phyloP scores from a whole-genome alignment of 2,797 vertebrate species.

The Danio aesculapii region DNA sequence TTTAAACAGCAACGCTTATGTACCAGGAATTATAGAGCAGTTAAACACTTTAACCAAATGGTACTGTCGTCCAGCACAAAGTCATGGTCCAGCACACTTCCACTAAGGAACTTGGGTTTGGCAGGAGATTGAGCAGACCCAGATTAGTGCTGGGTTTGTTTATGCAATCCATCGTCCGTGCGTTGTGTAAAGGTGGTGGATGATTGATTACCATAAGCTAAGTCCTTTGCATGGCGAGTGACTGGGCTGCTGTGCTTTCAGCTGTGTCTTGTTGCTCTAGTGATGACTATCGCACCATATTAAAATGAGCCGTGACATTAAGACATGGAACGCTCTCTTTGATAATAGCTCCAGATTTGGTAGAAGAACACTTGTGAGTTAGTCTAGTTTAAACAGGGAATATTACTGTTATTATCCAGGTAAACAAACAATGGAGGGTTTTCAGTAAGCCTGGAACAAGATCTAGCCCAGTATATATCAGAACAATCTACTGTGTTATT shows the following conservation, averaged over 20 bases:
- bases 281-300: constrained; percentile 77
- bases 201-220: constrained; percentile 62
- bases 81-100: constrained; percentile 40
- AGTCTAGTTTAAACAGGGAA: constrained; percentile 79
- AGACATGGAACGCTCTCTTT: constrained; percentile 65
- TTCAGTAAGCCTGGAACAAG: constrained; percentile 61
- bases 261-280: constrained; percentile 71
- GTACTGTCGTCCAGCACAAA: constrained; percentile 2
- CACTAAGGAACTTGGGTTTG: constrained; percentile 41
- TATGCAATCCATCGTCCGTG: constrained; percentile 57
- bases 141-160: constrained; percentile 61
- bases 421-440: constrained; percentile 63
- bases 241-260: constrained; percentile 55
- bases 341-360: constrained; percentile 75
- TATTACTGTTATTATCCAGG: constrained; percentile 62
- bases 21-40: not conserved
- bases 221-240: constrained; percentile 48
- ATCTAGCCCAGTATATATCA: constrained; percentile 63
- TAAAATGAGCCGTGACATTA: constrained; percentile 75
- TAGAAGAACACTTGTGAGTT: constrained; percentile 64
- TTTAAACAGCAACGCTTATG: not conserved
- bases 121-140: constrained; percentile 54
- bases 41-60: not conserved
- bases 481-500: constrained; percentile 42
- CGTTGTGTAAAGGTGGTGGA: constrained; percentile 51